A percentile compares a stretch with the other conserved stretches of the same genome.
phyloP scores from a whole-genome alignment of 2,888 invertebrate species.

The Leptopterna dolabrata region DNA sequence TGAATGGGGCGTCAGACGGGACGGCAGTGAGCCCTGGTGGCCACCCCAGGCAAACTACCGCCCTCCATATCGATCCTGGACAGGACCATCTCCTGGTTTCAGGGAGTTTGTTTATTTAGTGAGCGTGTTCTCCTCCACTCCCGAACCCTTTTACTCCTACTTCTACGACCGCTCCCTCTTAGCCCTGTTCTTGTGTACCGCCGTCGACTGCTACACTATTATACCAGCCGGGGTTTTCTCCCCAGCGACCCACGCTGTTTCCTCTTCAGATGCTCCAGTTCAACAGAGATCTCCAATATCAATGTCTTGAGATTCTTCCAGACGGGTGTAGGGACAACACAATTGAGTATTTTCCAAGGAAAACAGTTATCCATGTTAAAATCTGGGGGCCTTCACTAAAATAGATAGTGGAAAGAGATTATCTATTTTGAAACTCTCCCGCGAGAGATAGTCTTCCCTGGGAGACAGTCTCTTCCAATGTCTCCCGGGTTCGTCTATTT shows the following conservation, averaged over 20 bases:
- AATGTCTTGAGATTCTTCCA: too few relatives aligned
- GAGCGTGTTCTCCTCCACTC: neutral
- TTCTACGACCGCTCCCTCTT: neutral
- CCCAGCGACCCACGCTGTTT: neutral
- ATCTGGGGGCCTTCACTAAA: too few relatives aligned
- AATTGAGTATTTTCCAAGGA: too few relatives aligned
- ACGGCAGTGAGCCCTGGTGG: slow-evolving; percentile 19
- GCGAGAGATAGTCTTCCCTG: too few relatives aligned
- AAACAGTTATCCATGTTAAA: too few relatives aligned
- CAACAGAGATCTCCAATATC: too few relatives aligned
- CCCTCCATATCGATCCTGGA: neutral
- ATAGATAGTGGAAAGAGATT: too few relatives aligned
- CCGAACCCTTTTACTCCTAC: neutral
- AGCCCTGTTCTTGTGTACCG: neutral
- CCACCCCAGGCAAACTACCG: neutral
- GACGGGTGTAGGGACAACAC: too few relatives aligned
- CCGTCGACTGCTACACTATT: neutral
- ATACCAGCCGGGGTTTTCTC: neutral
- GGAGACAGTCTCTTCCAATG: too few relatives aligned
- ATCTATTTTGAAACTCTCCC: too few relatives aligned
- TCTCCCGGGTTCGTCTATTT: too few relatives aligned
- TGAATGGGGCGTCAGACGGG: slow-evolving; percentile 1
- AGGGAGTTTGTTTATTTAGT: slow-evolving; percentile 26
- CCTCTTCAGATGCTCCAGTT: too few relatives aligned
- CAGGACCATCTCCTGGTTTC: neutral